These are phyloP conservation scores for Drosophila anomalata DNA, from an alignment of 2,888 invertebrate species.

Conservation along the genomic window DNA sequence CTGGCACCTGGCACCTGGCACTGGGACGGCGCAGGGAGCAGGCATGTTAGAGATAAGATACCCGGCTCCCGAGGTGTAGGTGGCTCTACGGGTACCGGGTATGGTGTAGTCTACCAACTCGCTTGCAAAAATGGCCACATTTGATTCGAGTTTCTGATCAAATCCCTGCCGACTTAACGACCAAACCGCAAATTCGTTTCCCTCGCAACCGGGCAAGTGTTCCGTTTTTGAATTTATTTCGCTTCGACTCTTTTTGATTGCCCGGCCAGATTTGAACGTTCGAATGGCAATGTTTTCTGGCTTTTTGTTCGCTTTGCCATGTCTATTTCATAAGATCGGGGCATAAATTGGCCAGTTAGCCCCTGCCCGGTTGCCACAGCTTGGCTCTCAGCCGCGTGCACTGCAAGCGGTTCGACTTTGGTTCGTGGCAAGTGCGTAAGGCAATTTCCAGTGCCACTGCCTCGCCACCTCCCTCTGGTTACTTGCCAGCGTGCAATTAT, in stretches of 20 bases:
- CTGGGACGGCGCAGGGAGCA: background rate
- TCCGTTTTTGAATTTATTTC: slow-evolving; percentile 23
- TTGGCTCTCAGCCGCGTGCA: slow-evolving; percentile 25
- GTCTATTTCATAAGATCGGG: slow-evolving; percentile 30
- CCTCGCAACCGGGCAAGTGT: slow-evolving; percentile 27
- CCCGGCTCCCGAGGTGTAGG: background rate
- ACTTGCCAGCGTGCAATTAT: slow-evolving; percentile 53
- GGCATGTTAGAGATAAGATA: background rate
- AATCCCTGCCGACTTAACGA: slow-evolving; percentile 13
- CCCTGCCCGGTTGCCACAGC: slow-evolving; percentile 2
- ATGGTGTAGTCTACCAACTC: background rate
- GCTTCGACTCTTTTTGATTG: slow-evolving; percentile 23
- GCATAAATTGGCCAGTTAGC: slow-evolving; percentile 32
- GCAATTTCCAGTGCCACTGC: slow-evolving; percentile 10
- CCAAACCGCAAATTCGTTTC: slow-evolving; percentile 11
- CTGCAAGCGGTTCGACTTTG: slow-evolving; percentile 46
- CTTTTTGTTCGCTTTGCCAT: background rate
- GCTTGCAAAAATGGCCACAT: background rate
- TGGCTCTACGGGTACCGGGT: background rate
- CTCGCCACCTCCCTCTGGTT: background rate
- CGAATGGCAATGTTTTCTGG: slow-evolving; percentile 4
- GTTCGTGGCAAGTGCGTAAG: slow-evolving; percentile 43
- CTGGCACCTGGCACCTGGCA: slow-evolving; percentile 20
- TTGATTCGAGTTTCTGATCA: background rate
- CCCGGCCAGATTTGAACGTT: slow-evolving; percentile 6